phyloP scores from a whole-genome alignment of 23 tunicate species.

The Trididemnum clinides region DNA sequence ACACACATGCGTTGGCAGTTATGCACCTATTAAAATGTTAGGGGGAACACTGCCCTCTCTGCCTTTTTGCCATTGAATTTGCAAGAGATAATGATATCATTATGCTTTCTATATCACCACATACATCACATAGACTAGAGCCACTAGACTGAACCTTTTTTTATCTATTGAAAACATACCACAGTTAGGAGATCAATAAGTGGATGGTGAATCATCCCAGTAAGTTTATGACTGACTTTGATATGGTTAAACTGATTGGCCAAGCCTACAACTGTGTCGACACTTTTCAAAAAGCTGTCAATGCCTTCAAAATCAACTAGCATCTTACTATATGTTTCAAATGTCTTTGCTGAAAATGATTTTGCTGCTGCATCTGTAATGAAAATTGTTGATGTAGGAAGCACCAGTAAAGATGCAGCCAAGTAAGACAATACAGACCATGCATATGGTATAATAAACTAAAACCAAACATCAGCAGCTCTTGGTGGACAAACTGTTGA shows the following conservation, averaged over 20 bases:
- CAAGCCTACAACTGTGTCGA: not conserved
- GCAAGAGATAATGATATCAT: constrained; percentile 12
- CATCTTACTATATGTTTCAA: not conserved
- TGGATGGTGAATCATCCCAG: not conserved
- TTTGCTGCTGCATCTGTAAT: constrained; percentile 4
- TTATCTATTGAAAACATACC: not conserved
- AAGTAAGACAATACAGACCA: too few species aligned
- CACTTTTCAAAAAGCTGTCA: not conserved
- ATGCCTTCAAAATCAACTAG: not conserved
- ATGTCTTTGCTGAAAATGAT: constrained; percentile 1
- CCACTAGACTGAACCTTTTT: constrained; percentile 13
- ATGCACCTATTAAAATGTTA: too few species aligned
- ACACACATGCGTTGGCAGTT: too few species aligned
- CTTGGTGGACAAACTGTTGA: too few species aligned
- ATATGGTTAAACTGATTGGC: not conserved
- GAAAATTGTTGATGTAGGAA: too few species aligned
- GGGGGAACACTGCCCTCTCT: too few species aligned
- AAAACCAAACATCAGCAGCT: too few species aligned
- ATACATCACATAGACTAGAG: not conserved
- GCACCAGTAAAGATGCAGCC: too few species aligned
- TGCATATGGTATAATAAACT: too few species aligned
- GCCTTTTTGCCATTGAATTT: not conserved
- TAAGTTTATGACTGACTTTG: not conserved
- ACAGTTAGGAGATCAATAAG: not conserved
- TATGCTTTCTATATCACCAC: constrained; percentile 16